phyloP scores from a whole-genome alignment of 2,113 vertebrate species.

The Chionis minor region DNA sequence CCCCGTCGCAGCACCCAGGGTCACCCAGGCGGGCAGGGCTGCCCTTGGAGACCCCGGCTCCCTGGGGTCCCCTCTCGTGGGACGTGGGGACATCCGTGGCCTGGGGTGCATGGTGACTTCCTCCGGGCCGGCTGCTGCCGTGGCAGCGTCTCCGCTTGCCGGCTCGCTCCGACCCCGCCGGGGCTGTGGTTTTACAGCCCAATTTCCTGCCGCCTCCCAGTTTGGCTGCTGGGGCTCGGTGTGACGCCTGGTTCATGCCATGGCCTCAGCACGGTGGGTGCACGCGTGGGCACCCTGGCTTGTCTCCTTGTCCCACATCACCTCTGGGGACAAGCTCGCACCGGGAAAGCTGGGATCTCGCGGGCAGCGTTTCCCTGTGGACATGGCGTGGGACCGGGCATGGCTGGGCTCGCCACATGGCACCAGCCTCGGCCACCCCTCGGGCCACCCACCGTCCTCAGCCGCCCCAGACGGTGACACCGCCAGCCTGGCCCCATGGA shows the following conservation, averaged over 20 bases:
- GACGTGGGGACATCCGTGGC: rapidly evolving
- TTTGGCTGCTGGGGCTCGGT: neutral
- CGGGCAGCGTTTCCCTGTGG: rapidly evolving
- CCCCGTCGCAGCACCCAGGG: rapidly evolving
- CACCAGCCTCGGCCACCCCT: no score
- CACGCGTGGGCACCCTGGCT: rapidly evolving
- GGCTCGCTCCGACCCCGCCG: neutral
- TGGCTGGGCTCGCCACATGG: rapidly evolving
- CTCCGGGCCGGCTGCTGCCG: rapidly evolving
- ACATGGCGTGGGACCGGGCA: rapidly evolving
- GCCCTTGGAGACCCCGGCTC: neutral
- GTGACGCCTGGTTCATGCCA: rapidly evolving
- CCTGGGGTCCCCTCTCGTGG: neutral
- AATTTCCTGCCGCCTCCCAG: neutral
- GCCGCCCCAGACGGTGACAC: rapidly evolving
- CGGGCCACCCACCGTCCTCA: rapidly evolving
- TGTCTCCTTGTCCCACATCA: rapidly evolving
- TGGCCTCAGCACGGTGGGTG: rapidly evolving
- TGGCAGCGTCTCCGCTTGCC: neutral
- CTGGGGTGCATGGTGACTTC: neutral
- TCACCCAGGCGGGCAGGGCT: neutral
- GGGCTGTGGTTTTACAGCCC: neutral
- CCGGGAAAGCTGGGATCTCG: no score
- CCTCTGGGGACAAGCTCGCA: no score
- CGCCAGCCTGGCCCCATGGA: neutral